These are phyloP conservation scores for Camponotus pennsylvanicus DNA, from an alignment of 1,140 invertebrate genomes.

Conservation along the genomic window DNA sequence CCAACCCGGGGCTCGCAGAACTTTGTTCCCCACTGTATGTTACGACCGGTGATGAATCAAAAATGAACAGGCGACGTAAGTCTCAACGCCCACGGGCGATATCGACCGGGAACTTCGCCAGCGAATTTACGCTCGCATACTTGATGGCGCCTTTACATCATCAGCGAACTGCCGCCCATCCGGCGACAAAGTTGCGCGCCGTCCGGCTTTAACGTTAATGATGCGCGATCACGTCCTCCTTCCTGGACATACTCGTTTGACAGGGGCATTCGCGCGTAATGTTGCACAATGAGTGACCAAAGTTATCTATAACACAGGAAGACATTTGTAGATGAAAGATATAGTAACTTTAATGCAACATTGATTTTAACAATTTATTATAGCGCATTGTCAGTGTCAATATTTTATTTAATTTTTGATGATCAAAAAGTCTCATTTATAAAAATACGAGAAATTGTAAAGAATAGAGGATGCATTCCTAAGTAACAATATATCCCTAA, in stretches of 20 bases:
- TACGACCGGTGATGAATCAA: constrained; percentile 61
- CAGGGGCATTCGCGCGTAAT: constrained; percentile 1
- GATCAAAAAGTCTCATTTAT: not conserved
- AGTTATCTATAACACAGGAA: not conserved
- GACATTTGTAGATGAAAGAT: not conserved
- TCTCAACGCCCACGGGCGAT: constrained; percentile 48
- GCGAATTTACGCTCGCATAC: constrained; percentile 58
- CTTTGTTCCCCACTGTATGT: constrained; percentile 38
- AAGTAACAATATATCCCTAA: too few relatives aligned
- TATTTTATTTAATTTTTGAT: not conserved
- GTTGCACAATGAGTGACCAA: not conserved
- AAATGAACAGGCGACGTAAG: constrained; percentile 63
- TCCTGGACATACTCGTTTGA: constrained; percentile 10
- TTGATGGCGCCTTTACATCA: constrained; percentile 61
- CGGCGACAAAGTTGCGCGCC: constrained; percentile 40
- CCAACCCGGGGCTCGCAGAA: constrained; percentile 15
- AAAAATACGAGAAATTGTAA: not conserved
- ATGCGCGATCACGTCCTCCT: constrained; percentile 31
- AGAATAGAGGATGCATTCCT: too few relatives aligned
- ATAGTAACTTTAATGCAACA: not conserved
- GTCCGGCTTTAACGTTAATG: constrained; percentile 47
- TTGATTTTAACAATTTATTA: constrained; percentile 17
- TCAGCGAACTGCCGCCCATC: not conserved
- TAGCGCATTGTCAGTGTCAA: not conserved
- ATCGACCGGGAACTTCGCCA: constrained; percentile 54